Percentiles rank a stretch among this genome's conserved stretches.
Evolutionary conservation across 2,888 invertebrate genomes (phyloP).

Genomic region (Hydrotaea diabolus): DNA sequence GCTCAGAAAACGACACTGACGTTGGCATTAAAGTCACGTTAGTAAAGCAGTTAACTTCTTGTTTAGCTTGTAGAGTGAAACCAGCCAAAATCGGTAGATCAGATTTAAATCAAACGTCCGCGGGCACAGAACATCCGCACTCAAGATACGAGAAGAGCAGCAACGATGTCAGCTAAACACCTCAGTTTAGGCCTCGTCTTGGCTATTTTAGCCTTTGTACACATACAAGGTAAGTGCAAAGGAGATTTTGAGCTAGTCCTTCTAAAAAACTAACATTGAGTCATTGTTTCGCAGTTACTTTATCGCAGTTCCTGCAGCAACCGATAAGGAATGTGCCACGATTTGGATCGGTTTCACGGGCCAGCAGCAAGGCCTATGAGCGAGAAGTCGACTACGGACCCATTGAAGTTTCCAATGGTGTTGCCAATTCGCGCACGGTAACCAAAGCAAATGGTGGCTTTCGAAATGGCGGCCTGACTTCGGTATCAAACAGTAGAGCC

Average conservation of each 20-base stretch:
- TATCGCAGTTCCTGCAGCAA: constrained; percentile 30
- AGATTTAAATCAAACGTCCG: constrained; percentile 51
- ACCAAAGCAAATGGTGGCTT: constrained; percentile 70
- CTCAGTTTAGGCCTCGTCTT: constrained; percentile 7
- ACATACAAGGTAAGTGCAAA: constrained; percentile 48
- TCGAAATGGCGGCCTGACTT: constrained; percentile 73
- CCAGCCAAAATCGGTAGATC: constrained; percentile 40
- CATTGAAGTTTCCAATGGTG: constrained; percentile 71
- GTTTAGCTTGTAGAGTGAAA: constrained; percentile 52
- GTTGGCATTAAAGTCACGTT: background rate
- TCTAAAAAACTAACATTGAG: too few species aligned
- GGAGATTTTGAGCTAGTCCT: background rate
- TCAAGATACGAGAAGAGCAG: background rate
- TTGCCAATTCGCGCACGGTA: constrained; percentile 74
- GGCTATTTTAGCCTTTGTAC: constrained; percentile 34
- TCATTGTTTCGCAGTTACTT: constrained; percentile 10
- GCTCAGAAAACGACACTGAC: background rate
- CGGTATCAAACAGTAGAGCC: constrained; percentile 74
- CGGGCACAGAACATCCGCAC: constrained; percentile 35
- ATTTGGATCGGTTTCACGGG: constrained; percentile 73
- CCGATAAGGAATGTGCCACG: constrained; percentile 31
- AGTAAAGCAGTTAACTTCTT: constrained; percentile 24
- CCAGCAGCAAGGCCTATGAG: constrained; percentile 74
- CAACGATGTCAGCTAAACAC: constrained; percentile 23
- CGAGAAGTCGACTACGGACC: constrained; percentile 73